Conservation (phyloP, 2,113 vertebrate species). For the Panthera leo region DNA sequence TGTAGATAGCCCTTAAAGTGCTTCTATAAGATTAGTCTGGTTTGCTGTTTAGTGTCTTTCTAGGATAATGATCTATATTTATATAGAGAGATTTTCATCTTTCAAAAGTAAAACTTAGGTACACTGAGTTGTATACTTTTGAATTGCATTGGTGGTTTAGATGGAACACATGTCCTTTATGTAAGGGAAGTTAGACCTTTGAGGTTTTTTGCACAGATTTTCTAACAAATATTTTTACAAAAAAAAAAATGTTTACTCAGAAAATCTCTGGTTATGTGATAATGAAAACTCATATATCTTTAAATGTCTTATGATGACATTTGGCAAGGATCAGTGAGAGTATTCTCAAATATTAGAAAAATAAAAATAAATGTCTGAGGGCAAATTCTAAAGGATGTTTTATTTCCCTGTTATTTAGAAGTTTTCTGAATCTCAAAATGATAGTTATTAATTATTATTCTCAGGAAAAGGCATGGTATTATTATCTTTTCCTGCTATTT, state of each 20-base stretch:
- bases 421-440: conserved; percentile 41
- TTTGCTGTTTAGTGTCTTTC: neutral
- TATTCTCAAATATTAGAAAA: conserved; percentile 72
- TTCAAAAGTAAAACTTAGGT: neutral
- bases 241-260: conserved; percentile 42
- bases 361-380: conserved; percentile 56
- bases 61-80: neutral
- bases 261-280: conserved; percentile 58
- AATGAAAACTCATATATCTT: conserved; percentile 73
- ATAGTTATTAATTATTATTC: conserved; percentile 5
- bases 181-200: neutral
- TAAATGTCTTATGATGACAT: conserved; percentile 73
- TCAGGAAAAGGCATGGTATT: conserved; percentile 23
- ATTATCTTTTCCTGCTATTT: neutral
- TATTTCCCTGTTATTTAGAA: conserved; percentile 50
- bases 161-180: neutral
- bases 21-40: neutral
- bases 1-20: neutral
- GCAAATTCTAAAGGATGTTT: conserved; percentile 60
- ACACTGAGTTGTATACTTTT: neutral
- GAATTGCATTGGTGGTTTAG: neutral
- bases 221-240: conserved; percentile 34
- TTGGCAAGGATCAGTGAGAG: conserved; percentile 58
- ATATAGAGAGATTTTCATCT: neutral
- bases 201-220: conserved; percentile 5